Evolutionary conservation across 2,888 invertebrate species (phyloP).

Genomic region (Polia nebulosa): DNA sequence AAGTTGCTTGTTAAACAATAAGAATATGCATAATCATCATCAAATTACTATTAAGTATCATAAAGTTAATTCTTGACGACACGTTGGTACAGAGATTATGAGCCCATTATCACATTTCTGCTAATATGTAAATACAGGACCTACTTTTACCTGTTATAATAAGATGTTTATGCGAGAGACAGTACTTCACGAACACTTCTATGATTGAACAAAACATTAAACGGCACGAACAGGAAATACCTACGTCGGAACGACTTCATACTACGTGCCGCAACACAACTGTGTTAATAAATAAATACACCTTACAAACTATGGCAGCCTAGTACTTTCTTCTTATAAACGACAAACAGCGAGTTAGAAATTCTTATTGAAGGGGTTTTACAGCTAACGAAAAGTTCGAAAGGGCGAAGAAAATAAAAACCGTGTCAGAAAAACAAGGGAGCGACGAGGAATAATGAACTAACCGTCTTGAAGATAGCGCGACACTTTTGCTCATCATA

Average conservation of each 20-base stretch:
- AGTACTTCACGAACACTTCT: slow-evolving; percentile 13
- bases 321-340: slow-evolving; percentile 9
- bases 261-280: slow-evolving; percentile 38
- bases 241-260: slow-evolving; percentile 10
- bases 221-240: slow-evolving; percentile 55
- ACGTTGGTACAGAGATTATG: background rate
- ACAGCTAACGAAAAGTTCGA: background rate
- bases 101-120: slow-evolving; percentile 14
- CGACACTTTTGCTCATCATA: slow-evolving; percentile 43
- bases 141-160: background rate
- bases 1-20: too few species aligned
- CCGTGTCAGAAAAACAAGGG: background rate
- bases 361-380: background rate
- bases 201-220: slow-evolving; percentile 40
- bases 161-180: slow-evolving; percentile 2
- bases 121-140: slow-evolving; percentile 9
- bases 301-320: background rate
- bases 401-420: background rate
- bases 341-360: background rate
- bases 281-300: slow-evolving; percentile 30
- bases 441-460: slow-evolving; percentile 23
- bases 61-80: background rate
- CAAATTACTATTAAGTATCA: background rate
- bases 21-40: too few species aligned
- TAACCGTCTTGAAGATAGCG: slow-evolving; percentile 32